Conservation (phyloP, 2,113 vertebrate species). For the Anthoscopus minutus region DNA sequence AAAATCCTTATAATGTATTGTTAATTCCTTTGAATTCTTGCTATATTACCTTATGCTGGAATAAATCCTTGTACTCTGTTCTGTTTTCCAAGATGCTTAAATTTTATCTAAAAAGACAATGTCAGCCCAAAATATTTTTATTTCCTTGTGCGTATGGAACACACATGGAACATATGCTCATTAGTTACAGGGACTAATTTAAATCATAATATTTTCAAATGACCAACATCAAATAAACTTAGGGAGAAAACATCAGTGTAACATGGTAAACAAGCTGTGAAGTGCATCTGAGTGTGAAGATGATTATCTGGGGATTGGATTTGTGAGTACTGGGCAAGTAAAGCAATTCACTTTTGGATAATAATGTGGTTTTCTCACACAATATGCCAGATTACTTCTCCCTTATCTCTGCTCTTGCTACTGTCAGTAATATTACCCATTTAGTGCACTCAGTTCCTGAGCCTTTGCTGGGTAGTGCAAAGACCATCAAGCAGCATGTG, state of each 20-base stretch:
- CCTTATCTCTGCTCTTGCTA: constrained; percentile 7
- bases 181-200: constrained; percentile 70
- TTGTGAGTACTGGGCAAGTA: constrained; percentile 49
- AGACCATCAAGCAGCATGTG: background rate
- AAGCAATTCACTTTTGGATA: constrained; percentile 53
- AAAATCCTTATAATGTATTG: background rate
- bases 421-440: background rate
- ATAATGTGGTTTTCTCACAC: constrained; percentile 59
- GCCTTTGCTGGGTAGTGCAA: background rate
- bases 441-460: background rate
- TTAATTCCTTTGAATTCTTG: background rate
- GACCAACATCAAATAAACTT: constrained; percentile 63
- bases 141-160: background rate
- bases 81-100: background rate
- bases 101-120: background rate
- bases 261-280: constrained; percentile 66
- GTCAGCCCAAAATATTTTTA: background rate
- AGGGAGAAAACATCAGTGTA: constrained; percentile 54
- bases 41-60: background rate
- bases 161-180: constrained; percentile 49
- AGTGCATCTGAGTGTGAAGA: constrained; percentile 66
- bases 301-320: constrained; percentile 55
- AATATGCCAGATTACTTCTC: constrained; percentile 53
- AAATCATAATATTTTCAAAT: constrained; percentile 69
- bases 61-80: background rate